Evolutionary conservation across 2,797 vertebrate genomes (phyloP).

Genomic region (Champsocephalus esox): DNA sequence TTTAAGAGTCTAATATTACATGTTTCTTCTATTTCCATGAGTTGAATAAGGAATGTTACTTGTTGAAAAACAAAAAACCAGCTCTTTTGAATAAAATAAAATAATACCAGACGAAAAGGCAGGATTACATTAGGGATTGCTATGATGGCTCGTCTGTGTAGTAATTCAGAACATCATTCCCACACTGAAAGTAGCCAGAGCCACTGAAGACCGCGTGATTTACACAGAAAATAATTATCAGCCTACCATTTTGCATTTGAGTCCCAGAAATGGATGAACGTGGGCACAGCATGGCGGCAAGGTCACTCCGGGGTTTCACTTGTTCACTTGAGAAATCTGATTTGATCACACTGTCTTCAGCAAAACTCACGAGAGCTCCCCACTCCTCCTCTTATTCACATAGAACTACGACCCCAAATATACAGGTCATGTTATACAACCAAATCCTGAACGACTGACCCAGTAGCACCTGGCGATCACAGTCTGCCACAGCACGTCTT

Average conservation of each 20-base stretch:
- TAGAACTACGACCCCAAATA: conserved; percentile 37
- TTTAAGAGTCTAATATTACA: neutral
- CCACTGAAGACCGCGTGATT: conserved; percentile 33
- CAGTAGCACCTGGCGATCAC: conserved; percentile 47
- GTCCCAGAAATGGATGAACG: conserved; percentile 48
- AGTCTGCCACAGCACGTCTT: conserved; percentile 24
- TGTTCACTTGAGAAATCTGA: conserved; percentile 41
- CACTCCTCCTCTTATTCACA: conserved; percentile 10
- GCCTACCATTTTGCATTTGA: conserved; percentile 57
- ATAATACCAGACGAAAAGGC: conserved; percentile 30
- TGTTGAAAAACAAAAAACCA: conserved; percentile 9
- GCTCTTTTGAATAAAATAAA: neutral
- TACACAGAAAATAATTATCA: conserved; percentile 35
- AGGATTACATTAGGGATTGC: conserved; percentile 35
- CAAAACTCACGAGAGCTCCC: conserved; percentile 16
- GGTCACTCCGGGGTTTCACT: conserved; percentile 50
- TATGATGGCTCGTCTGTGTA: conserved; percentile 51
- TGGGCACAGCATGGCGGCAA: conserved; percentile 65
- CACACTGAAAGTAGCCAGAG: conserved; percentile 37
- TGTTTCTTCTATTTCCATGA: conserved; percentile 10
- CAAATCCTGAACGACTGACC: conserved; percentile 43
- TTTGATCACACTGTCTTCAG: conserved; percentile 24
- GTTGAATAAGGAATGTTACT: conserved; percentile 39
- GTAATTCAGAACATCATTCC: conserved; percentile 40
- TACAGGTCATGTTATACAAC: conserved; percentile 44